Evolutionary conservation across 2,113 vertebrate genomes (phyloP), one percentile per base, ranked within the genome.

Genomic region (Hemiscyllium ocellatum): DNA sequence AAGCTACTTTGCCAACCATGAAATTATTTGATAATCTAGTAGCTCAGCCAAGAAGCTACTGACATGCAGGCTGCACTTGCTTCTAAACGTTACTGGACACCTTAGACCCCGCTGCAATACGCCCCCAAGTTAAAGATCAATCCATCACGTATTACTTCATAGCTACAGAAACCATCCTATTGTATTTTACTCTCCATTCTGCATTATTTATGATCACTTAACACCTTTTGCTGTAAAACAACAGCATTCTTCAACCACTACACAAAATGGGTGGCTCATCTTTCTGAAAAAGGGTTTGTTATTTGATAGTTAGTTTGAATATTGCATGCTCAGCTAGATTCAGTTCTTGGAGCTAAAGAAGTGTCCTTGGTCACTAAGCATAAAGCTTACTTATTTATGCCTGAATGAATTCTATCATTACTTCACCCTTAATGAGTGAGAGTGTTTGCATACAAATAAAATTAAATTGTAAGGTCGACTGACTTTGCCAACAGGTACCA

Each of bases 391-490:
- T 72, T 72, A 95, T 95, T 26, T 97, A 98, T 97, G 98, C 97
- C 97, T 97, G 97, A 98, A 97, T 98, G 97, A 97, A 96, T 98
- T 97, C 98, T 96, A 98, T 98, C 98, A 98, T 98, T 97, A 97
- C 98, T 98, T 97, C 97, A 98, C 97, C 97, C 97, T 97, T 99
- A 98, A 99, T 98, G 98, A 98, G 98, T 97, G 96, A 97, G 97
- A 98, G 97, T 98, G 98, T 99, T 98, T 98, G 98, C 98, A 98
- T 98, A 97, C 97, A 98, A 98, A 99, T 98, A 97, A 99, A 99
- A 99, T 98, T 99, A 98, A 99, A 99, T 98, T 97, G 97, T 97
- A 98, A 98, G 98, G 98, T 98, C 98, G 98, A 97, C 97, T 98
- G 98, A 98, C 97, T 98, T 98, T 98, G 97, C 98, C 98, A 99